These are phyloP conservation scores for Cebidichthys violaceus DNA, from an alignment of 2,113 vertebrate species.

Conservation along the genomic window DNA sequence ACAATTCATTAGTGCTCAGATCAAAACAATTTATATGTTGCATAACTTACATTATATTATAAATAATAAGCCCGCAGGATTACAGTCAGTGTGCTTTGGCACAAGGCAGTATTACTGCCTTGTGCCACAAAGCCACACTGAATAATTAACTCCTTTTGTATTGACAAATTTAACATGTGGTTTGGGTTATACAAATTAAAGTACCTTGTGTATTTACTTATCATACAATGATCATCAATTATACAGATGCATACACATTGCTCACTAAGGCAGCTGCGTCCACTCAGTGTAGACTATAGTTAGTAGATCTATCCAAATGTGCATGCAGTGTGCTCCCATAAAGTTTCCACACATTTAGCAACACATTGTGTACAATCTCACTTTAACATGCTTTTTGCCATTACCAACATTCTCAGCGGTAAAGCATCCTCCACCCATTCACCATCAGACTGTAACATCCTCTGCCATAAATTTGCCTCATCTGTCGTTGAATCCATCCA, in stretches of 20 bases:
- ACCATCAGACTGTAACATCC: slow-evolving; percentile 88
- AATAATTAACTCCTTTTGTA: not conserved
- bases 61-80: too few species aligned
- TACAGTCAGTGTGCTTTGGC: too few species aligned
- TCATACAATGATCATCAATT: not conserved
- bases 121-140: too few species aligned
- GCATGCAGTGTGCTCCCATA: not conserved
- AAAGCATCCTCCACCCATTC: slow-evolving; percentile 91
- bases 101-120: too few species aligned
- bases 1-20: slow-evolving; percentile 26
- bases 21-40: not conserved
- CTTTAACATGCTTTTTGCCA: slow-evolving; percentile 86
- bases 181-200: not conserved
- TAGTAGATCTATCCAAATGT: not conserved
- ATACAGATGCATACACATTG: not conserved
- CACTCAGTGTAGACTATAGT: not conserved
- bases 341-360: not conserved
- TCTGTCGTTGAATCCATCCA: slow-evolving; percentile 95
- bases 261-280: not conserved
- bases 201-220: not conserved
- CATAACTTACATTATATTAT: not conserved
- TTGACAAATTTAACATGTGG: not conserved
- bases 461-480: slow-evolving; percentile 90
- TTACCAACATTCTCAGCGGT: slow-evolving; percentile 90
- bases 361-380: slow-evolving; percentile 63